phyloP scores from a whole-genome alignment of 2,113 vertebrate species.

The Xenopus laevis region DNA sequence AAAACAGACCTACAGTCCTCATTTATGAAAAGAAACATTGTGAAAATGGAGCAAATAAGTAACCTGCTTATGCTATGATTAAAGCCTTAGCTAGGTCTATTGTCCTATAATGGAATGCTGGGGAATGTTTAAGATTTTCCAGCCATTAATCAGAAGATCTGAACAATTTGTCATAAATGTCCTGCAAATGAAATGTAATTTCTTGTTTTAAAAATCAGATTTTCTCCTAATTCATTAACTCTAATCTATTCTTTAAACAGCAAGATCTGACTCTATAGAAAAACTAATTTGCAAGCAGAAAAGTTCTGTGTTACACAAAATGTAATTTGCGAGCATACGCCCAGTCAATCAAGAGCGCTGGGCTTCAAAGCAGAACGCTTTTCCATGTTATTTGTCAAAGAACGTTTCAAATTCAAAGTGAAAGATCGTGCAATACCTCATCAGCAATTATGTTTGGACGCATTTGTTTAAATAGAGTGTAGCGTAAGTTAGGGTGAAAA shows the following conservation, averaged over 20 bases:
- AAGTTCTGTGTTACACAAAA: not conserved
- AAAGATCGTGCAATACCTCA: no score
- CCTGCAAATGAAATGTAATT: not conserved
- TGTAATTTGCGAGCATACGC: no score
- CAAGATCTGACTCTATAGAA: not conserved
- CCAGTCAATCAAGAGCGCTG: no score
- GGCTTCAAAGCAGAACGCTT: no score
- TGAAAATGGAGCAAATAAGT: not conserved
- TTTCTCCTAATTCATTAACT: not conserved
- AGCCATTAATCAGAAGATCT: not conserved
- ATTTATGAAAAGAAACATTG: no score
- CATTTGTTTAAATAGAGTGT: no score
- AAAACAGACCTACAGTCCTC: no score
- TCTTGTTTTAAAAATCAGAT: not conserved
- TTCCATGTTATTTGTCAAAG: no score
- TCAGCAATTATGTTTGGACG: no score
- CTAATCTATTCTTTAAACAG: not conserved
- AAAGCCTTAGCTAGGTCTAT: not conserved
- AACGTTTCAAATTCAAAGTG: no score
- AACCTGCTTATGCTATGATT: not conserved
- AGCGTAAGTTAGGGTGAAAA: no score
- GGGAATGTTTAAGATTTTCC: not conserved
- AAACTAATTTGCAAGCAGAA: not conserved
- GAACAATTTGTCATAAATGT: not conserved
- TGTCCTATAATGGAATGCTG: not conserved